Percentiles rank a stretch among this genome's conserved stretches.
Evolutionary conservation across 2,888 invertebrate genomes (phyloP).

Genomic region (Pomacea canaliculata): DNA sequence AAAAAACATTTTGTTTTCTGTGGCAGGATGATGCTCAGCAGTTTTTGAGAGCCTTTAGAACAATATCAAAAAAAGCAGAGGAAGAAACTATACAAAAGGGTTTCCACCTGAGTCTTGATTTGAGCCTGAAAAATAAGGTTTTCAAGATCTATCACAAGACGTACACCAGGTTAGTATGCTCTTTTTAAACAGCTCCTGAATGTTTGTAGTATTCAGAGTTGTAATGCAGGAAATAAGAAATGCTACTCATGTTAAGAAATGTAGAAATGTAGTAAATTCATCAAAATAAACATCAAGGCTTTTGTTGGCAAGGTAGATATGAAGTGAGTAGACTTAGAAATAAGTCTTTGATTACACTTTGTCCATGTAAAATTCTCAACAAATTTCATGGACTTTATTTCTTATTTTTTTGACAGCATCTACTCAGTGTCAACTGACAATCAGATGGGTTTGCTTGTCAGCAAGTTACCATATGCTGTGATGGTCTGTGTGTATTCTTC

Average conservation of each 20-base stretch:
- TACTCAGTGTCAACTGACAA: slow-evolving; percentile 42
- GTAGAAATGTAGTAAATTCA: too few relatives aligned
- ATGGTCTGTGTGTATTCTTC: slow-evolving; percentile 41
- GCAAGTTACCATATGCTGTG: slow-evolving; percentile 47
- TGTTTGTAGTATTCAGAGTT: too few relatives aligned
- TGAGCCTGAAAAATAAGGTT: slow-evolving; percentile 14
- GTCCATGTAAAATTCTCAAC: too few relatives aligned
- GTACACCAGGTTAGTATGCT: slow-evolving; percentile 35
- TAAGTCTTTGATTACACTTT: too few relatives aligned
- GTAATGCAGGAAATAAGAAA: too few relatives aligned
- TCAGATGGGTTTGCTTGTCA: slow-evolving; percentile 40
- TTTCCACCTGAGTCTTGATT: slow-evolving; percentile 20
- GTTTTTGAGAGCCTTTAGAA: slow-evolving; percentile 30
- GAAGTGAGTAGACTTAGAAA: too few relatives aligned
- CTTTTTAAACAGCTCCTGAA: too few relatives aligned
- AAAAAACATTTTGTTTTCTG: not conserved
- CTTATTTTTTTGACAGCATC: slow-evolving; percentile 31
- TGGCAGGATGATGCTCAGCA: slow-evolving; percentile 24
- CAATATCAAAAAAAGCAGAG: slow-evolving; percentile 2
- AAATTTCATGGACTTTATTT: too few relatives aligned
- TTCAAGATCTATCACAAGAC: slow-evolving; percentile 41
- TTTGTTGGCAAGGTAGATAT: too few relatives aligned
- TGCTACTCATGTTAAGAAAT: too few relatives aligned
- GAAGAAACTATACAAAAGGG: slow-evolving; percentile 19
- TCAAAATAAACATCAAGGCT: too few relatives aligned